Conservation (phyloP, 2,888 invertebrate genomes). For the Hemithea aestivaria region DNA sequence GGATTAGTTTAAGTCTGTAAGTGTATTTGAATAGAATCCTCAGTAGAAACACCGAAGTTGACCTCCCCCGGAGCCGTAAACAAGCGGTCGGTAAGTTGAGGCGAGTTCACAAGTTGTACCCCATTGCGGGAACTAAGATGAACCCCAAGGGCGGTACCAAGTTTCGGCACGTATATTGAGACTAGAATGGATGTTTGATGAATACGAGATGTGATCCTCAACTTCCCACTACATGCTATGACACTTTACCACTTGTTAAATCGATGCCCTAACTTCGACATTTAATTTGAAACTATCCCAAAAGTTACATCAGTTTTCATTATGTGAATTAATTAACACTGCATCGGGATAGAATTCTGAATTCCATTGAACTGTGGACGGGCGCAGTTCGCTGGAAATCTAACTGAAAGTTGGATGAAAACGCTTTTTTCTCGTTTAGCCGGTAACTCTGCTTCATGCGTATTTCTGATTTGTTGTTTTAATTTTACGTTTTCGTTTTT, state of each 20-base stretch:
- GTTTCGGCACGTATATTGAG: constrained; percentile 61
- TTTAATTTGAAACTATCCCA: constrained; percentile 46
- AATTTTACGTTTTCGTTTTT: constrained; percentile 16
- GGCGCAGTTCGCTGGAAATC: constrained; percentile 50
- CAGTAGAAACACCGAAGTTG: constrained; percentile 28
- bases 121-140: constrained; percentile 60
- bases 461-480: constrained; percentile 41
- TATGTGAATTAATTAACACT: constrained; percentile 53
- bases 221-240: constrained; percentile 33
- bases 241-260: constrained; percentile 14
- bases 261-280: constrained; percentile 24
- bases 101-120: constrained; percentile 54
- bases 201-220: constrained; percentile 56
- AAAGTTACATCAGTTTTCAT: constrained; percentile 47
- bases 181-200: constrained; percentile 66
- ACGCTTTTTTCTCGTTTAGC: constrained; percentile 54
- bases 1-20: constrained; percentile 7
- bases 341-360: constrained; percentile 53
- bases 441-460: constrained; percentile 41
- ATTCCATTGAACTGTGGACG: constrained; percentile 59
- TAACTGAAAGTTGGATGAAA: constrained; percentile 59
- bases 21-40: constrained; percentile 14
- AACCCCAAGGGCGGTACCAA: constrained; percentile 58
- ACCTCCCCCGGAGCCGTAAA: constrained; percentile 51
- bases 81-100: constrained; percentile 58